Conservation (phyloP, 2,888 invertebrate species). For the Timema podura region DNA sequence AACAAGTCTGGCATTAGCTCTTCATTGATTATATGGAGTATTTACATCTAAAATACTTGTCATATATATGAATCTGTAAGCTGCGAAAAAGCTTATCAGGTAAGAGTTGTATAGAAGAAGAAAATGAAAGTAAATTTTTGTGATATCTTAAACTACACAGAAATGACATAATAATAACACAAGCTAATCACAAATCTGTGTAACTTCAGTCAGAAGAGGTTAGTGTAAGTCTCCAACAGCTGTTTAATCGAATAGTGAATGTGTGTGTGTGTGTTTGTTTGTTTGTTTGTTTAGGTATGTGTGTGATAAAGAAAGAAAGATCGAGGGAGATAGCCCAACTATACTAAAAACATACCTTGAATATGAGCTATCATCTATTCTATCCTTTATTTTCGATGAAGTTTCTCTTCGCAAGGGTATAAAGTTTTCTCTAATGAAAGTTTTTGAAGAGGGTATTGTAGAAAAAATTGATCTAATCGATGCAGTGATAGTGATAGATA, state of each 20-base stretch:
- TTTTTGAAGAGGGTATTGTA: not conserved
- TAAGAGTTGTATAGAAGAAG: not conserved
- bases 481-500: not conserved
- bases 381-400: not conserved
- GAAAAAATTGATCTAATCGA: not conserved
- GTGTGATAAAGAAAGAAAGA: no score
- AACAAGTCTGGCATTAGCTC: no score
- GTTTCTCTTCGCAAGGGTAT: not conserved
- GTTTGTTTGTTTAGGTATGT: no score
- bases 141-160: not conserved
- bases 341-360: not conserved
- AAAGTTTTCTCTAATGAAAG: slow-evolving; percentile 9
- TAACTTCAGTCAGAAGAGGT: slow-evolving; percentile 9
- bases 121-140: not conserved
- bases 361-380: slow-evolving; percentile 10
- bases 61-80: not conserved
- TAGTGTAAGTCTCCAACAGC: slow-evolving; percentile 3
- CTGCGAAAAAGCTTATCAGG: not conserved
- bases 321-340: not conserved
- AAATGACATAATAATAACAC: not conserved
- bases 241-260: slow-evolving; percentile 5
- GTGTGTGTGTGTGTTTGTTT: not conserved
- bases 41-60: no score
- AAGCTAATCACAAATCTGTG: not conserved
- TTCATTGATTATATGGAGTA: no score